Evolutionary conservation across 2,113 vertebrate species (phyloP).

Genomic region (Syngnathus floridae): DNA sequence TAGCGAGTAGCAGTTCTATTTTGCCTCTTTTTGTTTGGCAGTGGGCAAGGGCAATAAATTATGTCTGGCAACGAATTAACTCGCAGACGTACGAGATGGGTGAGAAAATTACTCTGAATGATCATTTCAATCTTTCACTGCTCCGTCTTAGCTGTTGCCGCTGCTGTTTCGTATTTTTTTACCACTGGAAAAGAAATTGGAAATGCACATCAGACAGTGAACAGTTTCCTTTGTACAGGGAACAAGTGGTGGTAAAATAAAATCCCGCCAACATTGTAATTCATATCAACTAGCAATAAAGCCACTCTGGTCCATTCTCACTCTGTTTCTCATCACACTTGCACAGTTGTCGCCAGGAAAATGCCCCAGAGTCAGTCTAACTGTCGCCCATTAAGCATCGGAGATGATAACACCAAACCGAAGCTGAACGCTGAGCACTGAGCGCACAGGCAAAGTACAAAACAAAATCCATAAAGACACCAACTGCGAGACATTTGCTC

Average conservation of each 20-base stretch:
- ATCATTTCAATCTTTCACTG: neutral
- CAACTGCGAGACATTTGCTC: constrained; percentile 1
- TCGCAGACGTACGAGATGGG: neutral
- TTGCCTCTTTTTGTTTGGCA: neutral
- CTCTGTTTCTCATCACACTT: constrained; percentile 2
- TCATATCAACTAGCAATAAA: neutral
- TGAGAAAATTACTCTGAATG: neutral
- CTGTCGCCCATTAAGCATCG: neutral
- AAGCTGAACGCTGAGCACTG: constrained; percentile 4
- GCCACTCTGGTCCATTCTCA: neutral
- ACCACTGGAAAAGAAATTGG: neutral
- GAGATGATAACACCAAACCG: neutral
- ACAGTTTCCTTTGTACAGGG: neutral
- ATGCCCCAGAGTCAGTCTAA: neutral
- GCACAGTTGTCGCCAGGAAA: neutral
- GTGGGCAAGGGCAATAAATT: neutral
- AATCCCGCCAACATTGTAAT: constrained; percentile 2
- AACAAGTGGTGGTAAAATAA: neutral
- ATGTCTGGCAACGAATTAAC: neutral
- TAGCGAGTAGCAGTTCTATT: neutral
- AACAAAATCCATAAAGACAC: neutral
- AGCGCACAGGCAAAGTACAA: neutral
- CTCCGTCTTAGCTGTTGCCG: neutral
- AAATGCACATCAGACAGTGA: neutral
- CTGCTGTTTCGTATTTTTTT: neutral